Base-by-base conservation (phyloP, 2,113 vertebrate species). In the Scortum barcoo region DNA sequence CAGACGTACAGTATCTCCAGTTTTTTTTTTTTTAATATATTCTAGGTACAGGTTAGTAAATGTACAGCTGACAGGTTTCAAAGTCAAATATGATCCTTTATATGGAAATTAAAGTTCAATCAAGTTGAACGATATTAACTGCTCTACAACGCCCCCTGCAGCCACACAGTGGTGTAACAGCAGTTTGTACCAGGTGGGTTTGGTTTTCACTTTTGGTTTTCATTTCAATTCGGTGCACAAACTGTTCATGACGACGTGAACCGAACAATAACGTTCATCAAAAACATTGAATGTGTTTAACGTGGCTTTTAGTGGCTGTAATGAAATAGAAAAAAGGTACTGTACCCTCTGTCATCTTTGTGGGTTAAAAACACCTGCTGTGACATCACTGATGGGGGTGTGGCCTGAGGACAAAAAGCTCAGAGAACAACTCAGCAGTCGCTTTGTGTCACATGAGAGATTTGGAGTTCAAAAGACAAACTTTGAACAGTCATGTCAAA, bases 401-500 rank as follows among this genome's bases (percentile, higher is more conserved):
- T 54, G 75, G 75, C 56, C 60, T 42, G 57, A 44, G 26, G 19
- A 24, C n/a, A 26, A 80, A 63, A 17, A 0, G 0, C 16, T 36
- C 51, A n/a, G 54, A 60, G 42, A 72, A 22, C 1, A 48, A 12
- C 57, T 5, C 68, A 53, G 77, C 80, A 56, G 60, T 60, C 1
- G 67, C 30, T 77, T 82, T 68, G 60, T 19, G 7, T 38, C 5
- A 7, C 7, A 2, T 46, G 12, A 44, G 12, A 44, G 42, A 78
- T 13, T 28, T 6, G 12, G 22, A 75, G 87, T 56, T 61, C 26
- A 63, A 80, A 86, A 91, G 50, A 91, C 77, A 63, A 87, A 92
- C 87, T 81, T 68, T 26, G 85, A 91, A 89, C 80, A 91, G 65
- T 81, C 73, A 75, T 61, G 62, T 86, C 75, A 87, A 83, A 86